Percentiles rank a stretch among this genome's conserved stretches.
These are phyloP conservation scores for Drosophila azteca DNA, from an alignment of 1,140 invertebrate species.

Conservation along the genomic window DNA sequence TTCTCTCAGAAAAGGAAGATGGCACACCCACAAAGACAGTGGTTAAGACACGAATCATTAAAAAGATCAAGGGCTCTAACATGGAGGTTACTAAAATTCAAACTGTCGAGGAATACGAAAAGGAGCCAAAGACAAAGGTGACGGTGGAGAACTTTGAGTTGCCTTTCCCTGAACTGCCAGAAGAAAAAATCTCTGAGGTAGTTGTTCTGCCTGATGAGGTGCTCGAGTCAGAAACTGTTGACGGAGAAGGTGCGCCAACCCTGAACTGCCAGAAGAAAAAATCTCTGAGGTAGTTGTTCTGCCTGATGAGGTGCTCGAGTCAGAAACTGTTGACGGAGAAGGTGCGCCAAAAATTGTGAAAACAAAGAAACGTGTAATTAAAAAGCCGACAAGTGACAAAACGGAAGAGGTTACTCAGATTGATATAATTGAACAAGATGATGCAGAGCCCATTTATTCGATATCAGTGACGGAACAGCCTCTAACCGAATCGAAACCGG, in stretches of 20 bases:
- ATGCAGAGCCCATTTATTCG: slow-evolving; percentile 57
- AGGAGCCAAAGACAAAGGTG: slow-evolving; percentile 80
- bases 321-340: slow-evolving; percentile 39
- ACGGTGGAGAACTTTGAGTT: slow-evolving; percentile 72
- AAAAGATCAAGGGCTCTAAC: slow-evolving; percentile 79
- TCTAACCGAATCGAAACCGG: slow-evolving; percentile 10
- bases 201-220: slow-evolving; percentile 62
- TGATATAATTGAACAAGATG: slow-evolving; percentile 63
- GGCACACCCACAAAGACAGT: slow-evolving; percentile 83
- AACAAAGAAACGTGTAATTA: slow-evolving; percentile 56
- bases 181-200: slow-evolving; percentile 73
- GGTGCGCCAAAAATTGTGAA: slow-evolving; percentile 40
- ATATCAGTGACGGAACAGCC: slow-evolving; percentile 63
- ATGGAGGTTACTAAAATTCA: slow-evolving; percentile 84
- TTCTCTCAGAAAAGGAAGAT: slow-evolving; percentile 77
- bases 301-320: slow-evolving; percentile 55
- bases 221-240: slow-evolving; percentile 40
- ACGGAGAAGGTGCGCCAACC: slow-evolving; percentile 35
- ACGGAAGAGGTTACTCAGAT: slow-evolving; percentile 68
- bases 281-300: slow-evolving; percentile 58
- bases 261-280: slow-evolving; percentile 76
- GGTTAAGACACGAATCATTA: slow-evolving; percentile 83
- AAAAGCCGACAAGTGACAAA: slow-evolving; percentile 41
- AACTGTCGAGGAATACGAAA: slow-evolving; percentile 84
- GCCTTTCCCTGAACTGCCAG: slow-evolving; percentile 68